phyloP scores from a whole-genome alignment of 1,140 invertebrate genomes.

The Cotesia chilonis region DNA sequence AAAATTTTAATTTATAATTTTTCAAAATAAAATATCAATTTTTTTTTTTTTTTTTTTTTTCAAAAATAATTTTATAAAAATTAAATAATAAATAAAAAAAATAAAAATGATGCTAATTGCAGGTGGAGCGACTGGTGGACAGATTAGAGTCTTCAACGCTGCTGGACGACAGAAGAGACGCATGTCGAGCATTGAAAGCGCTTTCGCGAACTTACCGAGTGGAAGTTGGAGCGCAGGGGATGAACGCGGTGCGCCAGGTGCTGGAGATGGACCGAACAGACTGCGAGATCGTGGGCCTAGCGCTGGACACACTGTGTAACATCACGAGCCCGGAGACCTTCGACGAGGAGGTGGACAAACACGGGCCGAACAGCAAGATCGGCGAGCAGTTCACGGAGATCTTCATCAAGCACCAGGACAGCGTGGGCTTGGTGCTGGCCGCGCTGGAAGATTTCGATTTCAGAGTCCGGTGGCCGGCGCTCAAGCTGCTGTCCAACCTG shows the following conservation, averaged over 20 bases:
- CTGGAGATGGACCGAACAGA: slow-evolving; percentile 85
- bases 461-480: slow-evolving; percentile 85
- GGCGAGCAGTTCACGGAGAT: slow-evolving; percentile 99
- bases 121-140: slow-evolving; percentile 94
- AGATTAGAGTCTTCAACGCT: slow-evolving; percentile 91
- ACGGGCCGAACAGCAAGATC: slow-evolving; percentile 61
- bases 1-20: too few species aligned
- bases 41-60: not conserved
- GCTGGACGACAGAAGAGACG: slow-evolving; percentile 94
- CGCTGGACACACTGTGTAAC: slow-evolving; percentile 91
- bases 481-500: slow-evolving; percentile 85
- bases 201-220: slow-evolving; percentile 92
- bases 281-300: slow-evolving; percentile 90
- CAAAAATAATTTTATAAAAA: not conserved
- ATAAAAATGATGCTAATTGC: slow-evolving; percentile 44
- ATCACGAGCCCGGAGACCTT: slow-evolving; percentile 86
- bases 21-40: too few species aligned
- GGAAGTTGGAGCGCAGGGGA: slow-evolving; percentile 94
- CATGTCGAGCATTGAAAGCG: slow-evolving; percentile 92
- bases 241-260: slow-evolving; percentile 86
- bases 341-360: slow-evolving; percentile 77
- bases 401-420: slow-evolving; percentile 92
- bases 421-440: slow-evolving; percentile 84
- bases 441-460: slow-evolving; percentile 97
- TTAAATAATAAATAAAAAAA: slow-evolving; percentile 19